A percentile compares a stretch with the other conserved stretches of the same genome.
Conservation (phyloP, 1,140 invertebrate genomes). For the Hyles vespertilio region DNA sequence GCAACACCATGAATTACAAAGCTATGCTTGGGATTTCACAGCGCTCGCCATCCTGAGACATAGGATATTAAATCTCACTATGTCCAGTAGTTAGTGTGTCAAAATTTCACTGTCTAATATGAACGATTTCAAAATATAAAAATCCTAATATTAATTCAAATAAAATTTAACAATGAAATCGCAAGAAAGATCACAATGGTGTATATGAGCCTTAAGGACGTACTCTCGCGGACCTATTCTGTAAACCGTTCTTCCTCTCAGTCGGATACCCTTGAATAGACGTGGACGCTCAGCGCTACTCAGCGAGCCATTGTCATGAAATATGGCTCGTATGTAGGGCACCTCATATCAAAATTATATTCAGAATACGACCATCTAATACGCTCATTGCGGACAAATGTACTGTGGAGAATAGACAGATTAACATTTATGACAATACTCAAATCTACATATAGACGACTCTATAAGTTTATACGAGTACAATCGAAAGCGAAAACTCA, state of each 20-base stretch:
- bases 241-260: conserved; percentile 8
- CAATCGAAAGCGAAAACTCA: neutral
- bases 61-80: too few relatives aligned
- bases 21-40: too few relatives aligned
- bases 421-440: conserved; percentile 3
- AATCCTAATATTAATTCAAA: too few relatives aligned
- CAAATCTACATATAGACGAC: neutral
- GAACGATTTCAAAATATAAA: too few relatives aligned
- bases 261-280: conserved; percentile 8
- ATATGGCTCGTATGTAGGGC: conserved; percentile 10
- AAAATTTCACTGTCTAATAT: too few relatives aligned
- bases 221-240: conserved; percentile 4
- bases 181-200: too few relatives aligned
- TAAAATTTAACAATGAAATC: too few relatives aligned
- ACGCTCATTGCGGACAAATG: conserved; percentile 2
- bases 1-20: too few relatives aligned
- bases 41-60: too few relatives aligned
- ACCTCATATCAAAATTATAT: conserved; percentile 5
- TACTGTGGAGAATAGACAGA: neutral
- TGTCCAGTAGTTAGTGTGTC: too few relatives aligned
- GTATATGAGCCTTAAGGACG: too few relatives aligned
- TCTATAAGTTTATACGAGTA: neutral
- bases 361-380: conserved; percentile 1
- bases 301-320: conserved; percentile 10
- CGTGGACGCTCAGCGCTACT: conserved; percentile 7